These are phyloP conservation scores for Gambusia yucatana DNA, from an alignment of 2,797 vertebrate genomes.

Conservation along the genomic window DNA sequence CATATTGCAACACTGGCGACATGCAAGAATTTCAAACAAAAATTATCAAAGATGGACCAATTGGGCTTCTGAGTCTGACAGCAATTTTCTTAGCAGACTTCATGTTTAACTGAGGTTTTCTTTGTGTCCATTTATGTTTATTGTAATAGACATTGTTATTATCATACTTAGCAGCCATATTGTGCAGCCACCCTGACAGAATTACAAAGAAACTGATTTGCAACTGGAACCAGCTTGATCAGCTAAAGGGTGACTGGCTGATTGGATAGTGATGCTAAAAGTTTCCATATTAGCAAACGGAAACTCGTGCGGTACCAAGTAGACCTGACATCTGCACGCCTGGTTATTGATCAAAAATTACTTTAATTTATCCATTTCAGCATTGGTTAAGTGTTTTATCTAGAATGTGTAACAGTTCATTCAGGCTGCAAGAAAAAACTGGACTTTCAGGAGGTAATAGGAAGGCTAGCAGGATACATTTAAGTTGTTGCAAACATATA, in stretches of 20 bases:
- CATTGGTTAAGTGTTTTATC: not conserved
- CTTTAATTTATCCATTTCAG: not conserved
- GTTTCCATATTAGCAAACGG: too few relatives aligned
- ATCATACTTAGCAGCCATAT: not conserved
- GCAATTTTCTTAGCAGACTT: not conserved
- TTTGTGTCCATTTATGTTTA: not conserved
- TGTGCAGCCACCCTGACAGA: not conserved
- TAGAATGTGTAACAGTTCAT: not conserved
- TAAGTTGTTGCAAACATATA: not conserved
- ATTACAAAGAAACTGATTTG: not conserved
- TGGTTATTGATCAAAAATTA: not conserved
- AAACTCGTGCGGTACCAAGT: too few relatives aligned
- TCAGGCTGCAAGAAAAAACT: not conserved
- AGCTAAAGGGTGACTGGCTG: too few relatives aligned
- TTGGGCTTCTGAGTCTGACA: not conserved
- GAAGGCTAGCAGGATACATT: not conserved
- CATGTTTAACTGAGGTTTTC: not conserved
- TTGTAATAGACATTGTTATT: not conserved
- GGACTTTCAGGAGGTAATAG: not conserved
- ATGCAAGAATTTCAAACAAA: not conserved
- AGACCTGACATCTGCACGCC: not conserved
- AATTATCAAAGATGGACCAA: not conserved
- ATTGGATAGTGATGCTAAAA: too few relatives aligned
- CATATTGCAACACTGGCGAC: not conserved
- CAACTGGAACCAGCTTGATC: not conserved